phyloP scores from a whole-genome alignment of 37 sponge, comb jelly and placozoan species.

The Axinella damicornis region DNA sequence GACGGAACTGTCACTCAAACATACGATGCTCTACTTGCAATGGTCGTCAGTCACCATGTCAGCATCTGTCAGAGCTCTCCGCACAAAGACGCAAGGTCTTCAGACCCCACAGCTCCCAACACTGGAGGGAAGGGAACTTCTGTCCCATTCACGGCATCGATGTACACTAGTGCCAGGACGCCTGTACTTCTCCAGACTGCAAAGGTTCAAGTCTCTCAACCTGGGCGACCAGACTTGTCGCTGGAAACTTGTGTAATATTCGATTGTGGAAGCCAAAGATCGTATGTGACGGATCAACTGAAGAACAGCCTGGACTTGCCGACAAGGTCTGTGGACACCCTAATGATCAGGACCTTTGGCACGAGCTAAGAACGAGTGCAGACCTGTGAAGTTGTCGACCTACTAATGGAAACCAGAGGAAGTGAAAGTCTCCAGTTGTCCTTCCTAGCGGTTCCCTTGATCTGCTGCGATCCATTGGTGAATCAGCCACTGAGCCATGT shows the following conservation, averaged over 20 bases:
- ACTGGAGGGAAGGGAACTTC: too few relatives aligned
- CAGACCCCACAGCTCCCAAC: too few relatives aligned
- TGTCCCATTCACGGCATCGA: too few relatives aligned
- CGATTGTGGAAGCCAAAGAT: constrained; percentile 51
- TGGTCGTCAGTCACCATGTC: too few relatives aligned
- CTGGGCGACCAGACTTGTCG: not conserved
- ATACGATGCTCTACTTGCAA: too few relatives aligned
- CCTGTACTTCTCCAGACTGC: not conserved
- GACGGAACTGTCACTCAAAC: too few relatives aligned
- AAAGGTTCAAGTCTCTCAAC: not conserved
- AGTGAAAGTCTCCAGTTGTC: not conserved
- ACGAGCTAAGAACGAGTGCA: not conserved
- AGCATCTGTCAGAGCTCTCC: too few relatives aligned
- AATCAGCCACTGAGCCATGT: constrained; percentile 12
- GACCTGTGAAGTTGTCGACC: constrained; percentile 25
- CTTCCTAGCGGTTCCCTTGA: too few relatives aligned
- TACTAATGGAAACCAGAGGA: not conserved
- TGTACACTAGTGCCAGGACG: too few relatives aligned
- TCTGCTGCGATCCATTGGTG: constrained; percentile 36
- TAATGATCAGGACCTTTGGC: constrained; percentile 47
- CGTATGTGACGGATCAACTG: constrained; percentile 21
- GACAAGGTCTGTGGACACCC: not conserved
- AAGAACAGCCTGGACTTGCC: constrained; percentile 22
- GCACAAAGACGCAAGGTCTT: too few relatives aligned
- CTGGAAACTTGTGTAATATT: not conserved